phyloP scores from a whole-genome alignment of 2,113 vertebrate species.

The Perognathus longimembris region DNA sequence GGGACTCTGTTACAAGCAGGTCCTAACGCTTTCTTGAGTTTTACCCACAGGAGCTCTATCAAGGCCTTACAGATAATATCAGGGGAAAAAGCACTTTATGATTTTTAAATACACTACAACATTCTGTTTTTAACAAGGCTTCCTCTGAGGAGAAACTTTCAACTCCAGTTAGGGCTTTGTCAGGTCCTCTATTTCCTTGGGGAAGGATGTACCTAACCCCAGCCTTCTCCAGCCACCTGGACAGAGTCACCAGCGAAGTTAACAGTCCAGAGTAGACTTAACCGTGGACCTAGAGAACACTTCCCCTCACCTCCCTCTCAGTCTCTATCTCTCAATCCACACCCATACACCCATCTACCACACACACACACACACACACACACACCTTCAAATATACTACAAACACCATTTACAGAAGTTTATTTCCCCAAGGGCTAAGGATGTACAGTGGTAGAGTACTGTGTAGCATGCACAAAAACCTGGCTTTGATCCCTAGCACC shows the following conservation, averaged over 20 bases:
- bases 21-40: neutral
- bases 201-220: no score
- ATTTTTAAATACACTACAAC: neutral
- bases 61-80: neutral
- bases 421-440: no score
- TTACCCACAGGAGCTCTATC: neutral
- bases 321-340: no score
- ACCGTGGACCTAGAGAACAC: neutral
- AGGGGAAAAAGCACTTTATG: neutral
- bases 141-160: neutral
- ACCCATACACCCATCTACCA: no score
- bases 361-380: no score
- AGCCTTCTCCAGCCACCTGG: no score
- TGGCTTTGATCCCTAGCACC: no score
- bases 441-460: no score
- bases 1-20: neutral
- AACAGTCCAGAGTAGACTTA: neutral
- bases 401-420: no score
- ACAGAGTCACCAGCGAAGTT: neutral
- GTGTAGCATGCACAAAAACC: no score
- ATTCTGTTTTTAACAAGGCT: neutral
- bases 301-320: neutral
- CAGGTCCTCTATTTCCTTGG: neutral
- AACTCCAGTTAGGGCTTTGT: neutral
- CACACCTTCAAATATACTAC: no score